Percentiles rank a stretch among this genome's conserved stretches.
Evolutionary conservation across 2,113 vertebrate genomes (phyloP).

Genomic region (Anser brachyrhynchus): DNA sequence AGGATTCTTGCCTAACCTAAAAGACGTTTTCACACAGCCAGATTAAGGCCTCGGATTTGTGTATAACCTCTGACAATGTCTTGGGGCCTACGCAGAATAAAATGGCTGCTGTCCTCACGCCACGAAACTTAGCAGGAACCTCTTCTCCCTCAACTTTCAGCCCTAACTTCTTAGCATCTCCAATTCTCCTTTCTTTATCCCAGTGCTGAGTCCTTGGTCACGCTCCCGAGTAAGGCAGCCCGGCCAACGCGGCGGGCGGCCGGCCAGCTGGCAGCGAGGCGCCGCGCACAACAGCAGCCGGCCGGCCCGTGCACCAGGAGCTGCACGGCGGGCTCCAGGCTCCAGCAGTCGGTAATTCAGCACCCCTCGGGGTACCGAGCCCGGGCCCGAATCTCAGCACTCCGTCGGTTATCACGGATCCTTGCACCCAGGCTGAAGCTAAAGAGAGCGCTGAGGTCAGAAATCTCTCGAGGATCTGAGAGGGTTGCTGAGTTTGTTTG

Average conservation of each 20-base stretch:
- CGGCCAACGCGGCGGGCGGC: background rate
- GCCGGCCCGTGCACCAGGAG: background rate
- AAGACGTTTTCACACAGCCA: background rate
- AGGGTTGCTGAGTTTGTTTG: conserved; percentile 20
- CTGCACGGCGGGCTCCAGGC: background rate
- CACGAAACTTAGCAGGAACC: background rate
- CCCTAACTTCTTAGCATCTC: background rate
- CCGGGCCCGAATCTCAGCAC: background rate
- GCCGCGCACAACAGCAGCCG: background rate
- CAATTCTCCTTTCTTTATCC: conserved; percentile 1
- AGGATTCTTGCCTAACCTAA: background rate
- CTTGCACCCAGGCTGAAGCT: background rate
- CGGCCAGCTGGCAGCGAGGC: conserved; percentile 47
- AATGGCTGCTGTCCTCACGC: background rate
- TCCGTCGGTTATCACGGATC: background rate
- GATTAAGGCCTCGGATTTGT: background rate
- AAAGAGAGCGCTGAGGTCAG: background rate
- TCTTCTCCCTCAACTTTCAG: background rate
- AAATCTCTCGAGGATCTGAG: background rate
- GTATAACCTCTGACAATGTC: background rate
- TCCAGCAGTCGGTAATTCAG: conserved; percentile 32
- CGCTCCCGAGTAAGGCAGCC: background rate
- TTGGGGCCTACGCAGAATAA: background rate
- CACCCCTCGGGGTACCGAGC: background rate
- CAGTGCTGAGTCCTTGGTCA: background rate